Conservation (phyloP, 2,113 vertebrate species). For the Dascyllus trimaculatus region DNA sequence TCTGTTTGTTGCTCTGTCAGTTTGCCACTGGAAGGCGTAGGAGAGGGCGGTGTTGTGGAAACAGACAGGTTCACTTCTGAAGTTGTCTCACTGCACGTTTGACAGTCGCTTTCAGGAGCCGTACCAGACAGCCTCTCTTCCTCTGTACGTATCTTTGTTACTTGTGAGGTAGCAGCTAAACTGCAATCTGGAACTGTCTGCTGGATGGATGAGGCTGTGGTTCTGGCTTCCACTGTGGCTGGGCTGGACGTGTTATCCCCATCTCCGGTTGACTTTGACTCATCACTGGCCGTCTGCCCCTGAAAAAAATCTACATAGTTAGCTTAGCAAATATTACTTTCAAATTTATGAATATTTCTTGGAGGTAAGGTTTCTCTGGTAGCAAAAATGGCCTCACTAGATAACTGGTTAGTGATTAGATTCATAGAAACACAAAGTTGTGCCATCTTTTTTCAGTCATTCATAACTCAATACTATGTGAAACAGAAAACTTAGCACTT, state of each 20-base stretch:
- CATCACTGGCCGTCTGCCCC: background rate
- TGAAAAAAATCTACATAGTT: conserved; percentile 12
- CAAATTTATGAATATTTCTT: too few species aligned
- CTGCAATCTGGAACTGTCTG: background rate
- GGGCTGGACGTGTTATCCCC: background rate
- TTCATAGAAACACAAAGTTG: background rate
- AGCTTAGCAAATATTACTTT: background rate
- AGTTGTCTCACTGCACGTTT: background rate
- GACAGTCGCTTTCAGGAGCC: background rate
- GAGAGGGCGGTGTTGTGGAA: fast-evolving
- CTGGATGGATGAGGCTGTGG: background rate
- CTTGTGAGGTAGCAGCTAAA: background rate
- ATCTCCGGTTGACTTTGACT: background rate
- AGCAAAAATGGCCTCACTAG: too few species aligned
- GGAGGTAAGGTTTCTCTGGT: too few species aligned
- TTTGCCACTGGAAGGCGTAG: background rate
- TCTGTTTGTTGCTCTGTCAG: background rate
- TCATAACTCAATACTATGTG: background rate
- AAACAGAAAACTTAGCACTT: background rate
- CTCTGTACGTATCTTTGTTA: background rate
- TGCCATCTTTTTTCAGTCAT: background rate
- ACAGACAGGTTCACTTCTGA: background rate
- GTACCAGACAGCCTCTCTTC: background rate
- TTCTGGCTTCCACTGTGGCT: background rate
- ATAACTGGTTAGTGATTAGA: too few species aligned